Base-by-base conservation (phyloP, 2,113 vertebrate species). In the Catharus fuscescens region DNA sequence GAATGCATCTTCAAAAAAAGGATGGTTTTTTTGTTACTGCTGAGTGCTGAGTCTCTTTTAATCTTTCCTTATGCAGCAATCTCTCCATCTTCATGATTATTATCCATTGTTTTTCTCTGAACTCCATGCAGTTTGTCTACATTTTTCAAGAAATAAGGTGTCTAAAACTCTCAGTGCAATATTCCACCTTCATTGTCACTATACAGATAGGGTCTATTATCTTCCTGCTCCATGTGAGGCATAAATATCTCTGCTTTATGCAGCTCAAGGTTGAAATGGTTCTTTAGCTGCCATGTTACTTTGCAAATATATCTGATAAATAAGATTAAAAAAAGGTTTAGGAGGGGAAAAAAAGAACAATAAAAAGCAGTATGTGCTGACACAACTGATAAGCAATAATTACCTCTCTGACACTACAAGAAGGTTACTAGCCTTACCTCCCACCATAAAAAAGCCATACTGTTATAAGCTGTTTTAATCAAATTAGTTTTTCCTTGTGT, bases 221-320 rank as follows among this genome's bases (percentile, higher is more conserved):
- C 60, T 87, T 32, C 65, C 70, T 91, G 18, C 15, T 95, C 66
- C 42, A 73, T 9, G 24, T 94, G 34, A 93, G 56, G 32, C 81
- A 93, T 89, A 94, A 95, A 95, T 96, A 94, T 69, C 38, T 81
- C 78, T 85, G 10, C 66, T 89, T 88, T 80, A 73, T 60, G 70
- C 84, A 88, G 79, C 81, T 95, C 92, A 88, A 95, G 87, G 90
- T 95, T 96, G 81, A 91, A 95, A 65, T 62, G 25, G 50, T 73
- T 54, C 71, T 94, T 93, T 59, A 90, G 42, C 47, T 96, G 84
- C 78, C 87, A 89, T 52, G 53, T 70, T 80, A 61, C 74, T 96
- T 95, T 92, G 78, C 71, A 95, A 93, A 83, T 90, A 69, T 57
- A 80, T 85, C 67, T 88, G 74, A 91, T 25, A 57, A 80, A 69